Percentiles rank a stretch among this genome's conserved stretches.
Evolutionary conservation across 2,113 vertebrate genomes (phyloP).

Genomic region (Tychaedon coryphoeus): DNA sequence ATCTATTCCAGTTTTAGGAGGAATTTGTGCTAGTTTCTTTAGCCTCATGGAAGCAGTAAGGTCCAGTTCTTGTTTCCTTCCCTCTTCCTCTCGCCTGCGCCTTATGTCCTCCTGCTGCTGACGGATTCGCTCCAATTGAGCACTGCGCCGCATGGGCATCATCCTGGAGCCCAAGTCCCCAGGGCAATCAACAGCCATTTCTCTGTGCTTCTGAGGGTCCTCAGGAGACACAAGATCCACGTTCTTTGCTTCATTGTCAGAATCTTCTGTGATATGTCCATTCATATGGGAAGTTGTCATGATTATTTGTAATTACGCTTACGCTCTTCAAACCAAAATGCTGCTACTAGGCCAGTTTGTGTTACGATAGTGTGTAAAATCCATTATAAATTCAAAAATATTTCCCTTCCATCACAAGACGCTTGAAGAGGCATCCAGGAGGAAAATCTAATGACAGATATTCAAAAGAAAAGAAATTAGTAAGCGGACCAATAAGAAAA

Average conservation of each 20-base stretch:
- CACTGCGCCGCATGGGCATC: conserved; percentile 79
- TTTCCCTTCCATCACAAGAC: conserved; percentile 56
- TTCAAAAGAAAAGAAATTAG: background rate
- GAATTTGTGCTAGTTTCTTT: conserved; percentile 88
- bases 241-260: conserved; percentile 81
- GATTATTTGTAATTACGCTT: conserved; percentile 52
- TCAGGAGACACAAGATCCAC: conserved; percentile 75
- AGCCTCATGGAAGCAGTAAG: conserved; percentile 89
- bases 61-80: conserved; percentile 86
- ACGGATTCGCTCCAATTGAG: conserved; percentile 87
- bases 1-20: conserved; percentile 92
- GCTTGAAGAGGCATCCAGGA: conserved; percentile 62
- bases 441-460: conserved; percentile 67
- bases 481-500: conserved; percentile 32
- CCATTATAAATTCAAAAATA: conserved; percentile 72
- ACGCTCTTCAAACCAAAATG: conserved; percentile 64
- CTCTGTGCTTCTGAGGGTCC: conserved; percentile 81
- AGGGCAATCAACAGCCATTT: conserved; percentile 93
- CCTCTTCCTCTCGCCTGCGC: conserved; percentile 83
- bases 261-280: conserved; percentile 85
- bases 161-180: conserved; percentile 91
- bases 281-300: conserved; percentile 94
- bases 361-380: conserved; percentile 62
- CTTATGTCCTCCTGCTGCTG: conserved; percentile 90
- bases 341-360: conserved; percentile 61